phyloP scores from a whole-genome alignment of 2,113 vertebrate species.

The Rhinoderma darwinii region DNA sequence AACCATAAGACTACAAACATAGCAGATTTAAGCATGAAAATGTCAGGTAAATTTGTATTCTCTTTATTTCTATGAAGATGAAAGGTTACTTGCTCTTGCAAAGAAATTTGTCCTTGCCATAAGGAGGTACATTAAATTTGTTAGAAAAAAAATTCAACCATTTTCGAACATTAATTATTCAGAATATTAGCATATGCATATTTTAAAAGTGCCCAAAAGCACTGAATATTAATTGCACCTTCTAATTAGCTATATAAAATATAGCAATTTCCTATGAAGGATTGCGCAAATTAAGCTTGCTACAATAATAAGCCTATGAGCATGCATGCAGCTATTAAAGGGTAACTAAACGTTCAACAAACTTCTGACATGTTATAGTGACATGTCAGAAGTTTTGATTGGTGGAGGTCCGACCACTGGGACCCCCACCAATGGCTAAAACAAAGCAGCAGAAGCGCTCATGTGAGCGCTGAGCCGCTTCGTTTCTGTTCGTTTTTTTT shows the following conservation, averaged over 20 bases:
- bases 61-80: conserved; percentile 10
- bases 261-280: conserved; percentile 21
- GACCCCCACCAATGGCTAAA: no score
- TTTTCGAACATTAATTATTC: conserved; percentile 22
- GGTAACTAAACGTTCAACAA: no score
- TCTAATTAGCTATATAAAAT: conserved; percentile 27
- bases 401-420: no score
- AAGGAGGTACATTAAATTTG: conserved; percentile 22
- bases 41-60: neutral
- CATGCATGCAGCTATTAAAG: neutral
- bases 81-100: conserved; percentile 31
- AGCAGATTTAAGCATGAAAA: conserved; percentile 6
- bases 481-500: no score
- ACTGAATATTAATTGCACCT: conserved; percentile 27
- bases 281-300: conserved; percentile 15
- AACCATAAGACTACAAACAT: neutral
- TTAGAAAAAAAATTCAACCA: neutral
- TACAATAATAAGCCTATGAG: conserved; percentile 1
- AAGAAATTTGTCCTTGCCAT: conserved; percentile 41
- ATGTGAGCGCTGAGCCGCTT: no score
- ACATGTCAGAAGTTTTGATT: no score
- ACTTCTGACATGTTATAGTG: neutral
- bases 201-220: conserved; percentile 43
- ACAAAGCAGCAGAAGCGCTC: no score
- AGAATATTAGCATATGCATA: conserved; percentile 42